A percentile compares a stretch with the other conserved stretches of the same genome.
Conservation (phyloP, 35 echinoderm and acorn worm species). For the Ophiothrix spiculata region DNA sequence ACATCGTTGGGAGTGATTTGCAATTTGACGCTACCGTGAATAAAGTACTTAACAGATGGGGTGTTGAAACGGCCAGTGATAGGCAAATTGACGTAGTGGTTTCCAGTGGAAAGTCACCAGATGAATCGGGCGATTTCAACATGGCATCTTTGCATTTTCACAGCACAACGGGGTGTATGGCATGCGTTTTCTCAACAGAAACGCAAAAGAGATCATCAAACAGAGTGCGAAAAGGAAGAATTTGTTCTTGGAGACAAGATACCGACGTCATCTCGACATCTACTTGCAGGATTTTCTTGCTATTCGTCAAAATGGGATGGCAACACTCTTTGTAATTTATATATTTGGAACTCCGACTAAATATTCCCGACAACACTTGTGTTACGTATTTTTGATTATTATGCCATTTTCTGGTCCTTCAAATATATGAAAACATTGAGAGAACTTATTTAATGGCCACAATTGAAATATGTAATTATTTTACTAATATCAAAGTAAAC, state of each 20-base stretch:
- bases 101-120: neutral
- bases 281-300: neutral
- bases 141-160: neutral
- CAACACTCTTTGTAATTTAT: neutral
- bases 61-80: neutral
- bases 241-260: neutral
- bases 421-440: no score
- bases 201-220: neutral
- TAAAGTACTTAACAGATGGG: neutral
- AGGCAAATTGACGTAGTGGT: neutral
- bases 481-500: no score
- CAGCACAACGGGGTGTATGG: neutral
- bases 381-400: no score
- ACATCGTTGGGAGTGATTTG: neutral
- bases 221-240: no score
- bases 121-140: neutral
- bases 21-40: neutral
- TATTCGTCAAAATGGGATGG: neutral
- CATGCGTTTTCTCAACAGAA: neutral
- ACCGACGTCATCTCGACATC: neutral
- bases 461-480: no score
- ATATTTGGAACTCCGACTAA: neutral
- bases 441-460: no score
- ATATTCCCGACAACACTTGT: no score
- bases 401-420: no score